Evolutionary conservation across 2,113 vertebrate species (phyloP), one percentile per base, ranked within the genome.

Genomic region (Poeciliopsis occidentalis): DNA sequence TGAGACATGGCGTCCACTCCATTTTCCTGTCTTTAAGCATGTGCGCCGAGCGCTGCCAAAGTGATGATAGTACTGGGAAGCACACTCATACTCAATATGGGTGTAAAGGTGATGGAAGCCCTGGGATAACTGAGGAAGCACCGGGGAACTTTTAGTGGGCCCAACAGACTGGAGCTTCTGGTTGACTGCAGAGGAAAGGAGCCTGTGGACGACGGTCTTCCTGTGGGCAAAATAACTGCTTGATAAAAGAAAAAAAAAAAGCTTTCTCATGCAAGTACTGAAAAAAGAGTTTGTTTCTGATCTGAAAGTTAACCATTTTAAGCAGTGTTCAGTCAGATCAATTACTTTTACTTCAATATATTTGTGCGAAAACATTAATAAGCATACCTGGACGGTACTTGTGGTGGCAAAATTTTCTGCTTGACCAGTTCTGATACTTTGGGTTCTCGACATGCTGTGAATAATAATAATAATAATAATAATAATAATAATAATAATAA

Each of bases 1-100:
- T 65, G 97, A 95, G 13, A 98, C 97, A 71, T 97, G 96, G 65
- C 96, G 96, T 27, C 98, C 98, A 32, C 98, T 99, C 98, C 98
- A 99, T 87, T 97, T 99, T 5, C 97, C 98, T 0, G 97, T 98
- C 90, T 96, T 97, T 54, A 99, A 92, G 86, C 98, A 99, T 0
- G 97, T 99, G 78, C 98, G 96, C 6, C 96, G 94, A 80, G 96
- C 90, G 88, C 98, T 99, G 57, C 98, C 97, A 51, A 95, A 90
- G 80, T 97, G 97, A 5, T 95, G 96, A 89, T 99, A 99, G 91
- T 95, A 98, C 0, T 93, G 94, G 7, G 98, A 99, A 7, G 93
- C 91, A 30, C 98, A 99, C 29, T 97, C 96, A 0, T 99, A 99
- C 82, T 98, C 96, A 15, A 99, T 95, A 67, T 97, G 97, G 0